A percentile compares a stretch with the other conserved stretches of the same genome.
These are phyloP conservation scores for Enteromius paludinosus DNA, from an alignment of 2,797 vertebrate species.

Conservation along the genomic window DNA sequence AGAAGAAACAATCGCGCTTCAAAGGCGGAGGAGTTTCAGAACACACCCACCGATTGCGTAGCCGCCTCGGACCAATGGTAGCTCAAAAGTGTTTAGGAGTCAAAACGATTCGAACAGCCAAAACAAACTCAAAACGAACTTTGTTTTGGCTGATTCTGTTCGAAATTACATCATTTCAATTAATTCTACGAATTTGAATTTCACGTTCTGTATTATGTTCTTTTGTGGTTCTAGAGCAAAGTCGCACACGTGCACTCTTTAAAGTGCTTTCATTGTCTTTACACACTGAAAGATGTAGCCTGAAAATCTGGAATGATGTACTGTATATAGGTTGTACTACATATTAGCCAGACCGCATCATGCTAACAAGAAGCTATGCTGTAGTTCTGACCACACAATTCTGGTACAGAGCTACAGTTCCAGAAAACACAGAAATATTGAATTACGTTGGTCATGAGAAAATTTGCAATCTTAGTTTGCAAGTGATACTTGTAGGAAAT, in stretches of 20 bases:
- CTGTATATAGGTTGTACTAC: background rate
- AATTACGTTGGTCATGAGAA: background rate
- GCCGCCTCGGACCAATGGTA: no score
- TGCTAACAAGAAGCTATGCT: background rate
- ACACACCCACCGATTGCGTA: no score
- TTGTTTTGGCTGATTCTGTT: no score
- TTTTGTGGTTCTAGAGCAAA: background rate
- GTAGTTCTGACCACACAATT: background rate
- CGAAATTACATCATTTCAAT: no score
- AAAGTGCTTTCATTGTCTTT: background rate
- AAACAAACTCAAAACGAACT: no score
- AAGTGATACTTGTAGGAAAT: background rate
- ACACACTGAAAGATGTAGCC: background rate
- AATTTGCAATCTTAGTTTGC: background rate
- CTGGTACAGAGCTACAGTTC: background rate
- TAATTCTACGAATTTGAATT: background rate
- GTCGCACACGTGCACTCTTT: background rate
- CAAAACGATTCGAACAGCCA: no score
- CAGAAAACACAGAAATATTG: background rate
- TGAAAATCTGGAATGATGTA: background rate
- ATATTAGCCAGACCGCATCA: background rate
- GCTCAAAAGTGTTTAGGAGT: no score
- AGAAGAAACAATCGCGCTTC: no score
- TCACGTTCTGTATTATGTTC: background rate
- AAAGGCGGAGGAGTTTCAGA: no score